phyloP scores from a whole-genome alignment of 2,888 invertebrate species.

The Ceriagrion tenellum region DNA sequence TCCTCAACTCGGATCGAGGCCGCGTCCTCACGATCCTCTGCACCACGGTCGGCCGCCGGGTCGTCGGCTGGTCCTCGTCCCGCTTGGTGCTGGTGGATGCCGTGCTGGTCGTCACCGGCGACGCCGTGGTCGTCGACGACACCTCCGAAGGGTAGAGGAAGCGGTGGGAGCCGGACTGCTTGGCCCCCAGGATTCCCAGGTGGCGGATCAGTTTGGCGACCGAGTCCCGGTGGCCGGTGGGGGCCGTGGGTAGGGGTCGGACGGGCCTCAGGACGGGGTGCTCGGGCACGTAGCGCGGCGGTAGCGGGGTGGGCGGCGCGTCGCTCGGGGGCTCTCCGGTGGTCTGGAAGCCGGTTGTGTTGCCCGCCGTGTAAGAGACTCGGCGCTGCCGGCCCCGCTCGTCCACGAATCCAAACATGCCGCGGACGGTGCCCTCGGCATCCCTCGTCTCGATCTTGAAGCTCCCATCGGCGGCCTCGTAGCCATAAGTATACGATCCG shows the following conservation, averaged over 20 bases:
- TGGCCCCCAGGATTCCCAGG: not conserved
- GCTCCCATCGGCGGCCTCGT: constrained; percentile 91
- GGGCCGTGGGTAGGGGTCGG: not conserved
- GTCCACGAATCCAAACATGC: constrained; percentile 90
- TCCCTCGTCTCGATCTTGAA: constrained; percentile 92
- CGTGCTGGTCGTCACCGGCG: not conserved
- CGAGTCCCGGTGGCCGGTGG: not conserved
- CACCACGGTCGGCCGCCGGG: constrained; percentile 60
- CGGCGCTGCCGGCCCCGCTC: constrained; percentile 88
- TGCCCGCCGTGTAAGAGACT: constrained; percentile 86
- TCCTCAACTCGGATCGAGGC: not conserved
- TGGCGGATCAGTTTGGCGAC: constrained; percentile 42
- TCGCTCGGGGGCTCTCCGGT: constrained; percentile 13
- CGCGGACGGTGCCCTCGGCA: constrained; percentile 89
- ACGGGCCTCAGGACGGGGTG: constrained; percentile 22
- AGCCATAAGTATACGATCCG: constrained; percentile 91
- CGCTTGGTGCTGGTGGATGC: not conserved
- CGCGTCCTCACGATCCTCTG: constrained; percentile 59
- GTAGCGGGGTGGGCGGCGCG: not conserved
- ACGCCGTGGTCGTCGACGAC: not conserved
- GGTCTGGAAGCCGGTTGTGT: constrained; percentile 73
- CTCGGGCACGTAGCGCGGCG: not conserved
- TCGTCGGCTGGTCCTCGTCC: constrained; percentile 59
- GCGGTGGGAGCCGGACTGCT: not conserved
- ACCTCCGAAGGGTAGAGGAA: not conserved